Evolutionary conservation across 2,113 vertebrate species (phyloP).

Genomic region (Glaucomys volans): DNA sequence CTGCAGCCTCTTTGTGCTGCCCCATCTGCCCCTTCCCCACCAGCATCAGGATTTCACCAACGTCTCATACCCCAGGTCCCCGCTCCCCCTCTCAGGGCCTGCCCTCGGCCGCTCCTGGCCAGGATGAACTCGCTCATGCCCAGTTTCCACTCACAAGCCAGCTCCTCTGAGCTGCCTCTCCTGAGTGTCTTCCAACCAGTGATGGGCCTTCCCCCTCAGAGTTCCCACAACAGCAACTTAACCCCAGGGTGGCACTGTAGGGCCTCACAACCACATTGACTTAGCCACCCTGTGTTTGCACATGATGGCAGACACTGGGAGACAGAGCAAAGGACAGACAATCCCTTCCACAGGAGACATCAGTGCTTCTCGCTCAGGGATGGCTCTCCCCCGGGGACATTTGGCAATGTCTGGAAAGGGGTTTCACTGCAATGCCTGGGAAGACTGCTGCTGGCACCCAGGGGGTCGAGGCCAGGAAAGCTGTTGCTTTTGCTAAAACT

Average conservation of each 20-base stretch:
- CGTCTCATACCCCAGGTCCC: rapidly evolving
- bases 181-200: not conserved
- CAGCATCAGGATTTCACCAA: not conserved
- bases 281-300: not conserved
- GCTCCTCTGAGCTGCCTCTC: not conserved
- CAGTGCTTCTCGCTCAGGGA: not conserved
- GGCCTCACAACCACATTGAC: not conserved
- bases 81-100: not conserved
- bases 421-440: not conserved
- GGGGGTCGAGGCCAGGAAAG: not conserved
- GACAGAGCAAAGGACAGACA: not conserved
- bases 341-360: not conserved
- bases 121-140: not conserved
- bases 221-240: not conserved
- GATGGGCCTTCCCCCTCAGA: not conserved
- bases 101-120: not conserved
- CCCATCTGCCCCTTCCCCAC: not conserved
- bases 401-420: not conserved
- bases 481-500: not conserved
- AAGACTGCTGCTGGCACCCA: not conserved
- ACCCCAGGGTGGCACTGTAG: not conserved
- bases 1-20: not conserved
- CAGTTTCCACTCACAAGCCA: not conserved
- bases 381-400: rapidly evolving
- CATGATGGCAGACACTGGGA: not conserved